Percentiles rank a stretch among this genome's conserved stretches.
Conservation (phyloP, 1,140 invertebrate genomes). For the Nebria ingens region DNA sequence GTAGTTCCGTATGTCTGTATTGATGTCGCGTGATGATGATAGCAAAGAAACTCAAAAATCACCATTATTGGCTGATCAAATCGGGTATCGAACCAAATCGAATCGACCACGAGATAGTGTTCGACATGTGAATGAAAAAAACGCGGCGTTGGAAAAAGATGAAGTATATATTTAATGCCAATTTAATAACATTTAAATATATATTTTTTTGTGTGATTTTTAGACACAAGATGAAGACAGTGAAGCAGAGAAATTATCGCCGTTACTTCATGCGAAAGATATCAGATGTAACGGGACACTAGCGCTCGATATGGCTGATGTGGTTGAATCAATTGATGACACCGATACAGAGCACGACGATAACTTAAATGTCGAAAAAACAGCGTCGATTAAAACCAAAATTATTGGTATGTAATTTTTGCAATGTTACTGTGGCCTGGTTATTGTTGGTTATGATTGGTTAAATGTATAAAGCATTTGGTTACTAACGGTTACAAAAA, state of each 20-base stretch:
- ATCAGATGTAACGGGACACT: conserved; percentile 17
- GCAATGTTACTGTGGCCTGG: conserved; percentile 13
- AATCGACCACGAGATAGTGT: conserved; percentile 36
- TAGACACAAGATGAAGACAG: conserved; percentile 56
- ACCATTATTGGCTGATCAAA: conserved; percentile 29
- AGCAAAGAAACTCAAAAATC: conserved; percentile 35
- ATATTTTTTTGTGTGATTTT: not conserved
- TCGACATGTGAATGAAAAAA: conserved; percentile 46
- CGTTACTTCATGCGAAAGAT: conserved; percentile 41
- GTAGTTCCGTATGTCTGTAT: conserved; percentile 59
- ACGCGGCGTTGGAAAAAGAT: conserved; percentile 34
- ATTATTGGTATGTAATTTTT: conserved; percentile 15
- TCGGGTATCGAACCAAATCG: conserved; percentile 32
- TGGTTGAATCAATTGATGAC: conserved; percentile 45
- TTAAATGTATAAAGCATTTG: conserved; percentile 4
- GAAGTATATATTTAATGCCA: conserved; percentile 31
- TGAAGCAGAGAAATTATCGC: conserved; percentile 69
- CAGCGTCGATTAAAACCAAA: conserved; percentile 14
- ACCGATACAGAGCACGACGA: conserved; percentile 37
- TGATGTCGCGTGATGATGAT: conserved; percentile 51
- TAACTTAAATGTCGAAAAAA: conserved; percentile 23
- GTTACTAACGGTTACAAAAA: no score
- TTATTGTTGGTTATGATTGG: not conserved
- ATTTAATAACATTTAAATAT: not conserved
- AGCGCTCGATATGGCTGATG: conserved; percentile 35